Conservation (phyloP, 1,140 invertebrate species). For the Saxidomus purpurata region DNA sequence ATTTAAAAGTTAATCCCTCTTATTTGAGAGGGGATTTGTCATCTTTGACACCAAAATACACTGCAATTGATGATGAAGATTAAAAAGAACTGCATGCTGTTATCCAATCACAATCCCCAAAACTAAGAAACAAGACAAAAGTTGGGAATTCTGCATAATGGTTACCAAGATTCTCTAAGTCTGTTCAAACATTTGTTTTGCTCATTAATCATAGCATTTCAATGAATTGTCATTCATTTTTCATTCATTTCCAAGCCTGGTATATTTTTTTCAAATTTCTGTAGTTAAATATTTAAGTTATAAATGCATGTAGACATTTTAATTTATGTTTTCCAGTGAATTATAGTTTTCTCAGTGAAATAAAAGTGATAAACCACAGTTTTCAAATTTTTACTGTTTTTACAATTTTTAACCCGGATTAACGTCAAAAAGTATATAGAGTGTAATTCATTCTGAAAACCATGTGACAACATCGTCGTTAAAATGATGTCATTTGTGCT, state of each 20-base stretch:
- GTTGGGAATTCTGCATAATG: background rate
- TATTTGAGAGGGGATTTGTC: background rate
- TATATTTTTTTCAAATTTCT: background rate
- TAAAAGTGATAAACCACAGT: too few species aligned
- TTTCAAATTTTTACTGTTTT: too few species aligned
- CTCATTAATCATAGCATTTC: background rate
- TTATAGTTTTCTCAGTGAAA: too few species aligned
- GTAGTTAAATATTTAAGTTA: background rate
- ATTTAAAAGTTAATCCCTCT: background rate
- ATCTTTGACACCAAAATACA: background rate
- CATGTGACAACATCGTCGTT: too few species aligned
- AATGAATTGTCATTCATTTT: background rate
- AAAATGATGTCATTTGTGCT: too few species aligned
- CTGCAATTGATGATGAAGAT: too few species aligned
- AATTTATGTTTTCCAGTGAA: too few species aligned
- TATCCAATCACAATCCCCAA: background rate
- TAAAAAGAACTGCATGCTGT: too few species aligned
- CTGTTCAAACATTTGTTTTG: background rate
- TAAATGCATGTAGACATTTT: background rate
- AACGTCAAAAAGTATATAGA: too few species aligned
- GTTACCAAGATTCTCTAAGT: background rate
- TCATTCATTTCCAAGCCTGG: background rate
- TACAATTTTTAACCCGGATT: too few species aligned
- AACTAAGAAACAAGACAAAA: background rate
- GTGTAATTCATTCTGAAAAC: too few species aligned